Evolutionary conservation across 2,797 vertebrate species (phyloP).

Genomic region (Pteronotus mesoamericanus): DNA sequence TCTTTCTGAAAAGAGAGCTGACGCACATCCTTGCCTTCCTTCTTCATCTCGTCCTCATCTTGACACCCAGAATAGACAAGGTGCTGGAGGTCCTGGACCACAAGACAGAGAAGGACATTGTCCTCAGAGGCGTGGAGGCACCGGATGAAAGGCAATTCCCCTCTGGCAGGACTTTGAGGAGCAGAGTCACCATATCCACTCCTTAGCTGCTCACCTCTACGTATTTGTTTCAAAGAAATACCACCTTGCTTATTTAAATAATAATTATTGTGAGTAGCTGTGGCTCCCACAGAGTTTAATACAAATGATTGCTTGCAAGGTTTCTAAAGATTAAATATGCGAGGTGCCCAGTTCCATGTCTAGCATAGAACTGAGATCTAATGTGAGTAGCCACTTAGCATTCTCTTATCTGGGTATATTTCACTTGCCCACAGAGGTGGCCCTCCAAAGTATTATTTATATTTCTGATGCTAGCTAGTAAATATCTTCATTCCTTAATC

Average conservation of each 20-base stretch:
- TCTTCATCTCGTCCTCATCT: background rate
- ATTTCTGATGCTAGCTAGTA: background rate
- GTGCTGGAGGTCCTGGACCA: background rate
- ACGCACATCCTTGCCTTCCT: background rate
- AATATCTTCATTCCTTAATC: slow-evolving; percentile 12
- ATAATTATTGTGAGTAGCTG: background rate
- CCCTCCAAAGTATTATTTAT: background rate
- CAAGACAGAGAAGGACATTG: background rate
- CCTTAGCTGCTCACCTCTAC: too few relatives aligned
- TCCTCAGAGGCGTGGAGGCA: accelerated
- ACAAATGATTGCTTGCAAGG: background rate
- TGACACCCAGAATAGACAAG: background rate
- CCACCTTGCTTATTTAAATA: background rate
- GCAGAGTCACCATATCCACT: background rate
- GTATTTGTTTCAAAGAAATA: background rate
- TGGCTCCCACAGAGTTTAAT: background rate
- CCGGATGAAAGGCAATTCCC: accelerated
- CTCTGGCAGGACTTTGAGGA: background rate
- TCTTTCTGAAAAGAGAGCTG: background rate
- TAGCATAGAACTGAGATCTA: background rate
- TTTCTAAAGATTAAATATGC: background rate
- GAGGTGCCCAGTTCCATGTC: background rate
- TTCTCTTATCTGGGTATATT: background rate
- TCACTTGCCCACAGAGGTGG: background rate
- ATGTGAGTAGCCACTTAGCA: background rate